Conservation (phyloP, 2,888 invertebrate species). For the Cheilosia scutellata region DNA sequence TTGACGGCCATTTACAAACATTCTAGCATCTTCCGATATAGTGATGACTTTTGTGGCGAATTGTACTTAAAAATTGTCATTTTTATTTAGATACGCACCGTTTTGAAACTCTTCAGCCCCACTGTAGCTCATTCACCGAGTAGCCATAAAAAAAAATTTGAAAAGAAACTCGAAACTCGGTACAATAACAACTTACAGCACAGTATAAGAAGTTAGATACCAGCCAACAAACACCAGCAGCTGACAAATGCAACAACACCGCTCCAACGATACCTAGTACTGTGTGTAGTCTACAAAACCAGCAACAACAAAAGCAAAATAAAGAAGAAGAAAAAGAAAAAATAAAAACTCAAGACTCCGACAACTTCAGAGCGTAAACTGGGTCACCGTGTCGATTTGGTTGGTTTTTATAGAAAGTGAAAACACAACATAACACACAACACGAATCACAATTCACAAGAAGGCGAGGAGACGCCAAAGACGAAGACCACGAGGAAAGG, state of each 20-base stretch:
- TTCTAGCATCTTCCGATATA: too few species aligned
- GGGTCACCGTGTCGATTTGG: conserved; percentile 75
- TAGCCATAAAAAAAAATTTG: not conserved
- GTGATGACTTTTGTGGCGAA: too few species aligned
- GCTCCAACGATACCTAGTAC: not conserved
- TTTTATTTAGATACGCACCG: not conserved
- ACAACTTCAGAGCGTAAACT: conserved; percentile 72
- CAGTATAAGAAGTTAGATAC: conserved; percentile 26
- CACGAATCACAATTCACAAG: conserved; percentile 28
- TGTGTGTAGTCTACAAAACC: conserved; percentile 2
- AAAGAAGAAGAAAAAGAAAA: not conserved
- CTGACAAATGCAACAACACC: conserved; percentile 42
- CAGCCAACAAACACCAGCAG: conserved; percentile 42
- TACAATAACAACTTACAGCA: conserved; percentile 42
- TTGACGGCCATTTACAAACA: too few species aligned
- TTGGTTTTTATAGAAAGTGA: conserved; percentile 76
- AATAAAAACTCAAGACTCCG: conserved; percentile 67
- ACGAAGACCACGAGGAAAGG: conserved; percentile 34
- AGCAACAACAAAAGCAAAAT: conserved; percentile 33
- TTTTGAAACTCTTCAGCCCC: not conserved
- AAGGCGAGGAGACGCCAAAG: conserved; percentile 31
- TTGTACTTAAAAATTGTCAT: too few species aligned
- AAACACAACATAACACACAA: conserved; percentile 72
- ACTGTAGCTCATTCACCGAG: conserved; percentile 7
- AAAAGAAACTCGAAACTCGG: conserved; percentile 45